Evolutionary conservation across 2,113 vertebrate genomes (phyloP), one percentile per base, ranked within the genome.

Genomic region (Rynchops niger): DNA sequence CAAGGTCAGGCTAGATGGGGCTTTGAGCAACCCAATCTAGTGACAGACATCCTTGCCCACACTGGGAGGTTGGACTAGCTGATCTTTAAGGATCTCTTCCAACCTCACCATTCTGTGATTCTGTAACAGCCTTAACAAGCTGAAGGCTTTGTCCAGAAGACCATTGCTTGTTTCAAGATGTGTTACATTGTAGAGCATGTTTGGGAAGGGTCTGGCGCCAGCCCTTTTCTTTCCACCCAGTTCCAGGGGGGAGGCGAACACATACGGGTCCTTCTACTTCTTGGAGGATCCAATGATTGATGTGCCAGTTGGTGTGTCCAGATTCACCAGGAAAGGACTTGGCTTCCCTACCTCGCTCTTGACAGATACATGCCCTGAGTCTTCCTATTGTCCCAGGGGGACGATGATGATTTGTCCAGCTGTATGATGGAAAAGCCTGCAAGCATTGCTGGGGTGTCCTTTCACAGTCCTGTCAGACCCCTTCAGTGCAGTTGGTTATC

Each of bases 101-200:
- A 90, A 58, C 5, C 6, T 34, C 78, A 83, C 9, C 19, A 50
- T 36, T 47, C 38, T 59, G 22, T 50, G n/a, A 83, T 53, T 49
- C 52, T 15, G 6, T 29, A 69, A 77, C 38, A 38, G 18, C 26
- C 42, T 53, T 47, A 70, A 56, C 12, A 36, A 86, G 55, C 52
- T 49, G 43, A 81, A 81, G 19, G 21, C 42, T 34, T 87, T 69
- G 23, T 43, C 23, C 55, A 81, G 55, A 69, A 72, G 47, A 49
- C 70, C 21, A 71, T 0, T 0, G 0, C 9, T 30, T 61, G 6
- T 66, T 89, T 84, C 17, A 59, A 82, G 34, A 61, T 6, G 5
- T 20, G 29, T 62, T 70, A 62, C 4, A 1, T 3, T 11, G 50
- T 7, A 25, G 15, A 82, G 11, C 4, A 2, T 6, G 63, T 92